Evolutionary conservation across 2,797 vertebrate species (phyloP).

Genomic region (Echiichthys vipera): DNA sequence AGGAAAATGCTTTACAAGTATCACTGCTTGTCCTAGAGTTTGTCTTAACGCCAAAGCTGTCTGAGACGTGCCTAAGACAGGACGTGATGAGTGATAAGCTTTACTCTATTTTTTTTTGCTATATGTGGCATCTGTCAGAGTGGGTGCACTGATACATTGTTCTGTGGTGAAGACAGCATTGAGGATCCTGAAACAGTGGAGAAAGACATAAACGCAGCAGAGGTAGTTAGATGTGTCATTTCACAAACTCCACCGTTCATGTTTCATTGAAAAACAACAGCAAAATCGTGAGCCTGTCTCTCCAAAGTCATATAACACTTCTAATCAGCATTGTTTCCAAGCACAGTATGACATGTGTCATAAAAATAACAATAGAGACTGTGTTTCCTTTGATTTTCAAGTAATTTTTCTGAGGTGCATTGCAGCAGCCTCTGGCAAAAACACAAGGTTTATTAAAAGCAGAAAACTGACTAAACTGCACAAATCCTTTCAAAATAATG

Average conservation of each 20-base stretch:
- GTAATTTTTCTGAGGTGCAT: slow-evolving; percentile 30
- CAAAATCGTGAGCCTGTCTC: slow-evolving; percentile 28
- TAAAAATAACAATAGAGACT: slow-evolving; percentile 61
- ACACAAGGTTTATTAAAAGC: slow-evolving; percentile 43
- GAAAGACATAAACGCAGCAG: background rate
- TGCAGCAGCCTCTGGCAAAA: slow-evolving; percentile 51
- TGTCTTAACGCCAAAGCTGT: slow-evolving; percentile 15
- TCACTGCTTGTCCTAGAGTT: slow-evolving; percentile 27
- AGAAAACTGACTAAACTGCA: slow-evolving; percentile 22
- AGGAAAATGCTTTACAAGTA: slow-evolving; percentile 1
- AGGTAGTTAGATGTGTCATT: slow-evolving; percentile 11
- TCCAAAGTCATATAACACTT: slow-evolving; percentile 29
- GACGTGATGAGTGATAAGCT: slow-evolving; percentile 7
- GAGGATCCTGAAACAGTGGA: slow-evolving; percentile 2
- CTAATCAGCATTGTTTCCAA: slow-evolving; percentile 49
- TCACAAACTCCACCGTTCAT: background rate
- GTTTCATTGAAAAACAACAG: slow-evolving; percentile 23
- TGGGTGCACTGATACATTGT: background rate
- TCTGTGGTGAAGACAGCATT: background rate
- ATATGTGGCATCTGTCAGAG: slow-evolving; percentile 17
- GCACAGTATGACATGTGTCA: slow-evolving; percentile 46
- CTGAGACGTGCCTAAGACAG: background rate
- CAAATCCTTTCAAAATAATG: slow-evolving; percentile 12
- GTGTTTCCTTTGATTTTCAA: slow-evolving; percentile 60
- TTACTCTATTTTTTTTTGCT: slow-evolving; percentile 19